A percentile compares a stretch with the other conserved stretches of the same genome.
Conservation (phyloP, 2,888 invertebrate genomes). For the Lasioglossum zephyrum region DNA sequence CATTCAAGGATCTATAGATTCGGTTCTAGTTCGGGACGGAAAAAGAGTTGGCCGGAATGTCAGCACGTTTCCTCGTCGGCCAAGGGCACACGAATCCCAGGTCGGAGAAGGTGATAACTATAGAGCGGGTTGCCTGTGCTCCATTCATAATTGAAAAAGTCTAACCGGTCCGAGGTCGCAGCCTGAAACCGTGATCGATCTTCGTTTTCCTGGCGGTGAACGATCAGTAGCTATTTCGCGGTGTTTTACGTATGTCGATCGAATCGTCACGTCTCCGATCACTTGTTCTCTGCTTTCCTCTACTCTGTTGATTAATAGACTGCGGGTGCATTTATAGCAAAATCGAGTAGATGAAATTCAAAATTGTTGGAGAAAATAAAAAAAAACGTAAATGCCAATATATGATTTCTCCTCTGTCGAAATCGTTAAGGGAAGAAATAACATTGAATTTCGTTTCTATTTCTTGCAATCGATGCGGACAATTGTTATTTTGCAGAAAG, state of each 20-base stretch:
- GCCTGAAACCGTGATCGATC: constrained; percentile 61
- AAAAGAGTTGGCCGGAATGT: constrained; percentile 40
- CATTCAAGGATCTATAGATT: constrained; percentile 26
- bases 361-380: too few relatives aligned
- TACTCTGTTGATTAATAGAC: constrained; percentile 7
- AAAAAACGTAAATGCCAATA: too few relatives aligned
- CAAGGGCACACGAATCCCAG: constrained; percentile 48
- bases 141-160: constrained; percentile 69
- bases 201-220: constrained; percentile 33
- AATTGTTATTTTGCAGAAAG: too few relatives aligned
- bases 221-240: constrained; percentile 29
- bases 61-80: constrained; percentile 51
- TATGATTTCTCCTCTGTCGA: too few relatives aligned
- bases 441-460: too few relatives aligned
- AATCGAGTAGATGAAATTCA: too few relatives aligned
- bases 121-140: constrained; percentile 30
- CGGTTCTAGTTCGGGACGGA: not conserved
- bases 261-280: constrained; percentile 3
- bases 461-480: too few relatives aligned
- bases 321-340: too few relatives aligned
- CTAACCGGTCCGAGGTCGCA: constrained; percentile 51
- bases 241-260: constrained; percentile 17
- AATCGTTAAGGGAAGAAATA: too few relatives aligned
- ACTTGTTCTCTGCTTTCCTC: not conserved
- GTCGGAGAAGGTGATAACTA: constrained; percentile 49